Evolutionary conservation across 2,888 invertebrate species (phyloP).

Genomic region (Agriopis aurantiaria): DNA sequence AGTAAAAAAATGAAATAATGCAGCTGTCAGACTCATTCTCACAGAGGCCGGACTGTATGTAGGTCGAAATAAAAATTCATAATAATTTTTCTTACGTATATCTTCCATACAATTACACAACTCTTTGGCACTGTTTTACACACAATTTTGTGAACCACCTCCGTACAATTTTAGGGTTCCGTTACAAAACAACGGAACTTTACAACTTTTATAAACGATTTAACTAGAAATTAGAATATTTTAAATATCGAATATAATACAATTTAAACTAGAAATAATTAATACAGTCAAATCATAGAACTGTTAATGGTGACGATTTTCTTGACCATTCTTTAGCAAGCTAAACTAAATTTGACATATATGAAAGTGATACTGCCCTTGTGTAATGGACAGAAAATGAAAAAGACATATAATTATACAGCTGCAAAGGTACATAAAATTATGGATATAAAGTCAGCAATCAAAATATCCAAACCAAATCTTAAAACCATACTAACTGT

Average conservation of each 20-base stretch:
- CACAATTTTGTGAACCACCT: conserved; percentile 43
- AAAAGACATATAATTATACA: background rate
- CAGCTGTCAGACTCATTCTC: too few relatives aligned
- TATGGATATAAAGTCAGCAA: too few relatives aligned
- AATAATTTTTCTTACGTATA: conserved; percentile 38
- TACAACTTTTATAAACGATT: background rate
- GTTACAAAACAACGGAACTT: background rate
- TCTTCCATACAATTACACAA: conserved; percentile 38
- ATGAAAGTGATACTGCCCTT: background rate
- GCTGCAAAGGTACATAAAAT: background rate
- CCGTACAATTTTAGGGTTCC: conserved; percentile 6
- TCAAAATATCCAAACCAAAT: too few relatives aligned
- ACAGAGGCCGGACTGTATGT: background rate
- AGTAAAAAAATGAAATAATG: too few relatives aligned
- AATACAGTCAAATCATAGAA: background rate
- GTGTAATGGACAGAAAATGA: background rate
- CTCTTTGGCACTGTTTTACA: conserved; percentile 47
- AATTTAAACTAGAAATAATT: background rate
- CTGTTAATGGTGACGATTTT: background rate
- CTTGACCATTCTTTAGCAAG: background rate
- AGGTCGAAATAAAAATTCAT: conserved; percentile 32
- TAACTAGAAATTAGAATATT: background rate
- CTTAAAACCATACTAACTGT: too few relatives aligned
- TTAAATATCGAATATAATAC: background rate
- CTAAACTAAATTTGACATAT: background rate